These are phyloP conservation scores for Aldabrachelys gigantea DNA, from an alignment of 2,113 vertebrate genomes.

Conservation along the genomic window DNA sequence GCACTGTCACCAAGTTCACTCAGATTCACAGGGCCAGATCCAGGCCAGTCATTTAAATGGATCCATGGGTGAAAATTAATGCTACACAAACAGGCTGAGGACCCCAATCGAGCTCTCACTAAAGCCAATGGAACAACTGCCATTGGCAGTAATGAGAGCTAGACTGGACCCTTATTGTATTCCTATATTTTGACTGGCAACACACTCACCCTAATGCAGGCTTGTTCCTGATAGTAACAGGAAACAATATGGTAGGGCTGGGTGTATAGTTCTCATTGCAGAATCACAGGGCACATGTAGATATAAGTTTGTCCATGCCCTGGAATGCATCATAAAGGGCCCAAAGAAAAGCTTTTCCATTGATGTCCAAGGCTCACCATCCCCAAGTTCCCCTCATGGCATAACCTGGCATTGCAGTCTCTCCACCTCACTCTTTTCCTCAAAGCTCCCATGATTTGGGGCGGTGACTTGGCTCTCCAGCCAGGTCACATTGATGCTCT, in stretches of 20 bases:
- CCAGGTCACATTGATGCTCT: neutral
- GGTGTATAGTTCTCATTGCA: conserved; percentile 2
- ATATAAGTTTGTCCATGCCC: neutral
- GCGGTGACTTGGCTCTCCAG: neutral
- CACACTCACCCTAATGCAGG: neutral
- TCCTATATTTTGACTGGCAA: neutral
- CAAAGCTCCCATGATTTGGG: neutral
- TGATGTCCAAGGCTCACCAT: neutral
- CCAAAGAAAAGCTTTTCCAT: neutral
- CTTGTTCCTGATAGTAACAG: neutral
- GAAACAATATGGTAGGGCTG: neutral
- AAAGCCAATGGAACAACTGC: neutral
- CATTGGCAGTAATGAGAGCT: neutral
- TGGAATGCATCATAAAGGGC: neutral
- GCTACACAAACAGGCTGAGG: neutral
- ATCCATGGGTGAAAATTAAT: neutral
- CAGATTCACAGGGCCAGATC: neutral
- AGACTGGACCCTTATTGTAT: neutral
- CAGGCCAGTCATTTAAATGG: neutral
- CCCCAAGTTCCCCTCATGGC: neutral
- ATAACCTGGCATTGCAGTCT: neutral
- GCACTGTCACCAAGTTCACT: neutral
- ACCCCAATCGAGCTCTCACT: neutral
- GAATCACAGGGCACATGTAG: neutral
- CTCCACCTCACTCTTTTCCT: neutral